Evolutionary conservation across 1,140 invertebrate genomes (phyloP).

Genomic region (Hypothenemus hampei): DNA sequence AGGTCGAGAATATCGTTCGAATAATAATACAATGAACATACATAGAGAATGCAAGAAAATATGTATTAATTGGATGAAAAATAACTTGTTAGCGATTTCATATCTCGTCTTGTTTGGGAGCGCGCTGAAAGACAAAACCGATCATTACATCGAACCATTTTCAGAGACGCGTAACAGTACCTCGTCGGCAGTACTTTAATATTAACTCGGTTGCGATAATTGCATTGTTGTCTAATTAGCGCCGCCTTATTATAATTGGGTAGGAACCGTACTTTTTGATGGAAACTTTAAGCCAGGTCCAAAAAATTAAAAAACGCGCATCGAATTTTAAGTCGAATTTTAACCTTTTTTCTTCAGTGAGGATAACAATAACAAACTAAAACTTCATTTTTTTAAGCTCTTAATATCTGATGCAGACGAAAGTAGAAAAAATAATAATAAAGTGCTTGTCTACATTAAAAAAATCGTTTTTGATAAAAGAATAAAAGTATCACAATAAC

Average conservation of each 20-base stretch:
- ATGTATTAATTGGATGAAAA: constrained; percentile 29
- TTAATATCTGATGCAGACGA: constrained; percentile 1
- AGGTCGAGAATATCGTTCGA: not conserved
- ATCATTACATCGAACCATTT: constrained; percentile 29
- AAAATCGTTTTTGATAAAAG: constrained; percentile 3
- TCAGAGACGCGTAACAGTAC: constrained; percentile 20
- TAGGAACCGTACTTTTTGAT: no score
- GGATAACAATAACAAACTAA: not conserved
- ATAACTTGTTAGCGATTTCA: constrained; percentile 18
- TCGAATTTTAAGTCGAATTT: not conserved
- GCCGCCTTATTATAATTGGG: not conserved
- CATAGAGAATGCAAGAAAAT: constrained; percentile 26
- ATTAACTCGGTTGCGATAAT: constrained; percentile 5
- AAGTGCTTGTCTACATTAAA: not conserved
- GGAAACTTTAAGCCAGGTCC: no score
- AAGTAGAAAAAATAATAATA: not conserved
- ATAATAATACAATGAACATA: constrained; percentile 18
- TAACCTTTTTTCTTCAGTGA: not conserved
- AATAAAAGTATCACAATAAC: constrained; percentile 2
- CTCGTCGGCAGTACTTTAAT: not conserved
- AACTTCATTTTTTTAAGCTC: not conserved
- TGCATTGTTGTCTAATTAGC: not conserved
- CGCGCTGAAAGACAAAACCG: constrained; percentile 16
- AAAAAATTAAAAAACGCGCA: not conserved
- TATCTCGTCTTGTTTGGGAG: constrained; percentile 12